Evolutionary conservation across 1,140 invertebrate genomes (phyloP).

Genomic region (Tribolium madens): DNA sequence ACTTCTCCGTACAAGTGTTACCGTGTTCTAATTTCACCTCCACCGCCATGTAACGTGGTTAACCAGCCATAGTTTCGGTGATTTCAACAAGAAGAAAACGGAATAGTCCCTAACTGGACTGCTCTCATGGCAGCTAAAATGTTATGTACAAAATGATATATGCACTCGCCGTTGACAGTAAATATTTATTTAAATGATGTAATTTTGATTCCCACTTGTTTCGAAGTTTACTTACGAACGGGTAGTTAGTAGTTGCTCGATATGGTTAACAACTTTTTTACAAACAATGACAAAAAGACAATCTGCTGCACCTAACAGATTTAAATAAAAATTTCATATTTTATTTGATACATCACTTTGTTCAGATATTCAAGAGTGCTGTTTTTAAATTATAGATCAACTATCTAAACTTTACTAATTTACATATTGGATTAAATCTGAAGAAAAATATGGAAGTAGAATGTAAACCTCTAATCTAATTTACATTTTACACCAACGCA

Average conservation of each 20-base stretch:
- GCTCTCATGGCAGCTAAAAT: background rate
- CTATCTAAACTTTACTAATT: background rate
- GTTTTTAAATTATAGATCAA: constrained; percentile 28
- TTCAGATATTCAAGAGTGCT: background rate
- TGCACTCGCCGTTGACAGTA: constrained; percentile 15
- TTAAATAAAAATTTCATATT: background rate
- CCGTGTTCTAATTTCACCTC: constrained; percentile 30
- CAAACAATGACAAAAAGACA: too few species aligned
- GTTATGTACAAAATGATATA: constrained; percentile 32
- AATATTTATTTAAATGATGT: constrained; percentile 38
- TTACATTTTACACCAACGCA: constrained; percentile 32
- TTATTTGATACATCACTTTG: background rate
- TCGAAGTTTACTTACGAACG: constrained; percentile 24
- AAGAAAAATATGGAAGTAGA: constrained; percentile 30
- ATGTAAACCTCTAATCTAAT: constrained; percentile 26
- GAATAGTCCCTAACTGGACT: constrained; percentile 27
- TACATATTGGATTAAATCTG: constrained; percentile 28
- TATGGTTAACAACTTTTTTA: constrained; percentile 14
- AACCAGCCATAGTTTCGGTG: constrained; percentile 10
- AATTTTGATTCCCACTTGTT: constrained; percentile 36
- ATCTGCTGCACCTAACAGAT: background rate
- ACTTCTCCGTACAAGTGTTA: constrained; percentile 39
- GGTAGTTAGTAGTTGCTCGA: constrained; percentile 5
- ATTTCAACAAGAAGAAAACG: background rate
- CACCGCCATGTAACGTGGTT: constrained; percentile 4